Evolutionary conservation across 2,113 vertebrate species (phyloP).

Genomic region (Ochotona princeps): DNA sequence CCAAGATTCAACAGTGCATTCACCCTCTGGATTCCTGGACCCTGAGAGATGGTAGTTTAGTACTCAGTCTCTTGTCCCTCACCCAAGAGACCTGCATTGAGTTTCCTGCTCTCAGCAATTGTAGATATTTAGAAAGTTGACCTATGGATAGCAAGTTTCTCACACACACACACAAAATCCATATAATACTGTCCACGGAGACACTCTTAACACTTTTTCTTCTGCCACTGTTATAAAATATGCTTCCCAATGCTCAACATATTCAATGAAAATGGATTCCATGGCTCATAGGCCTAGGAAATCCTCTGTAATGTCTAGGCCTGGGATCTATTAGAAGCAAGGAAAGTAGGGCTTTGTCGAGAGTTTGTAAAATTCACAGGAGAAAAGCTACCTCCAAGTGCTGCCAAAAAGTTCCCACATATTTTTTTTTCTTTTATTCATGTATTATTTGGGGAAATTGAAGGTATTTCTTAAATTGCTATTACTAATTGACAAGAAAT

Average conservation of each 20-base stretch:
- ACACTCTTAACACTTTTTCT: neutral
- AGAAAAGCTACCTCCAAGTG: neutral
- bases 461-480: neutral
- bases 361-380: neutral
- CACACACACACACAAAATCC: too few species aligned
- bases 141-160: too few species aligned
- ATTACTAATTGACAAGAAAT: neutral
- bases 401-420: neutral
- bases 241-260: neutral
- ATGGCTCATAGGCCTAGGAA: neutral
- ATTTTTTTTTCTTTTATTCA: neutral
- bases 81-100: too few species aligned
- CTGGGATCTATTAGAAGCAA: neutral
- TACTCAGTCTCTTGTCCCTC: too few species aligned
- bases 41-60: too few species aligned
- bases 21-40: too few species aligned
- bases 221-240: neutral
- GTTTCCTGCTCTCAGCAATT: too few species aligned
- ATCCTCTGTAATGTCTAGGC: neutral
- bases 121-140: too few species aligned
- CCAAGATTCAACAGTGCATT: too few species aligned
- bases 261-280: neutral
- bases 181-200: neutral
- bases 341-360: neutral
- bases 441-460: neutral